phyloP scores from a whole-genome alignment of 1,140 invertebrate genomes.

The Littorina saxatilis region DNA sequence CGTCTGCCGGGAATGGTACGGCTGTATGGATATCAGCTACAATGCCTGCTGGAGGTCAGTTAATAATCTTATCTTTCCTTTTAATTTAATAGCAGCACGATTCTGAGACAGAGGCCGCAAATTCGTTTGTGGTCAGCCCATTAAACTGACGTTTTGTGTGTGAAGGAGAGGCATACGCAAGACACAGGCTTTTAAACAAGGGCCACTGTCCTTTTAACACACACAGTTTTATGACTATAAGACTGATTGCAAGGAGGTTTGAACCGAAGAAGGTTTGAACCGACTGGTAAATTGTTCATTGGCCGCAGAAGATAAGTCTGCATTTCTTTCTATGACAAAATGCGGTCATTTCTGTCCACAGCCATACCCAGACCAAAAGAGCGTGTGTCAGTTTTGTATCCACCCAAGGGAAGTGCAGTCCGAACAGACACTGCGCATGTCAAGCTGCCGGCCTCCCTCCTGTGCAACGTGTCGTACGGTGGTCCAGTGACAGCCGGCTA shows the following conservation, averaged over 20 bases:
- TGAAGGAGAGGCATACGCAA: too few relatives aligned
- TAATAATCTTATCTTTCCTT: neutral
- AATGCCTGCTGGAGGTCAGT: neutral
- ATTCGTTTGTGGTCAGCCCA: too few relatives aligned
- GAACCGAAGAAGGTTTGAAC: too few relatives aligned
- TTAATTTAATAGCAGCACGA: too few relatives aligned
- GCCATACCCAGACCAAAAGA: neutral
- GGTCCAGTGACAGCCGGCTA: neutral
- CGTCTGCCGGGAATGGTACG: neutral
- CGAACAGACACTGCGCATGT: neutral
- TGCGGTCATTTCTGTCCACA: neutral
- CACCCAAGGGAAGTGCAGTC: neutral
- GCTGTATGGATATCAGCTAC: neutral
- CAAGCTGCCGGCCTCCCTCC: neutral
- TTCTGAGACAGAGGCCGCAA: too few relatives aligned
- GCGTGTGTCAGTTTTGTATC: neutral
- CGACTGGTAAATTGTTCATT: neutral
- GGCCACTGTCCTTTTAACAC: too few relatives aligned
- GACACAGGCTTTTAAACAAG: too few relatives aligned
- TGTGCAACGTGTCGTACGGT: constrained; percentile 1
- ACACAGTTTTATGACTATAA: too few relatives aligned
- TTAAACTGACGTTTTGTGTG: too few relatives aligned
- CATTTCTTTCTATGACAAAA: neutral
- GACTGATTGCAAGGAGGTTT: too few relatives aligned
- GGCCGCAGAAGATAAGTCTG: neutral